Evolutionary conservation across 2,888 invertebrate species (phyloP), one percentile per base, ranked within the genome.

Genomic region (Thyatira batis): DNA sequence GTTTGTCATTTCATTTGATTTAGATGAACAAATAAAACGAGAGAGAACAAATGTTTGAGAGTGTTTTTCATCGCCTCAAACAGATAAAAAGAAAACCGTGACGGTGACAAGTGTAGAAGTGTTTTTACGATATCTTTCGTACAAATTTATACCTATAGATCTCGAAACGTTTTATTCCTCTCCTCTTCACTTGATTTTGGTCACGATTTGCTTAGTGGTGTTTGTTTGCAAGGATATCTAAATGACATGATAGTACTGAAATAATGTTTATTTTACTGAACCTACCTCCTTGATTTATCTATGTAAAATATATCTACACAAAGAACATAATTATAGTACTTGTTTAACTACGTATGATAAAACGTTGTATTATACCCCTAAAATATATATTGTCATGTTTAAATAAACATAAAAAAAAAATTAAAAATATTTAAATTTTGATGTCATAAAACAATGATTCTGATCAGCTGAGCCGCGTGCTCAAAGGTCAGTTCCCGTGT

Each of bases 401-500:
- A 6, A 23, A 4, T 6, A 6, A 23, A 23, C 6, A 6, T 3
- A 23, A 23, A 23, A 23, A 23, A 4, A 4, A 4, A 23, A 23
- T 4, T 4, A 23, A 23, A 23, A 23, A 49, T 23, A 20, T 21
- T 49, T 60, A 63, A 69, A 69, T 67, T 65, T 55, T 64, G 69
- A 69, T 63, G 68, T 69, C 65, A 71, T 54, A 48, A 49, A 52
- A 62, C 54, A 49, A 63, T 65, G 60, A 62, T 71, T 65, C 76
- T 80, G 89, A 92, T 89, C 89, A 90, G 90, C 89, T 89, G 87
- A 79, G 78, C 64, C 73, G 82, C 17, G 3, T 23, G 23, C 81
- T 80, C 85, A 89, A 89, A 90, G 91, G 90, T 92, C 88, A 90
- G 85, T 87, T 87, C 84, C 83, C 82, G 87, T 85, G 90, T 80